Evolutionary conservation across 1,140 invertebrate species (phyloP).

Genomic region (Zaprionus taronus): DNA sequence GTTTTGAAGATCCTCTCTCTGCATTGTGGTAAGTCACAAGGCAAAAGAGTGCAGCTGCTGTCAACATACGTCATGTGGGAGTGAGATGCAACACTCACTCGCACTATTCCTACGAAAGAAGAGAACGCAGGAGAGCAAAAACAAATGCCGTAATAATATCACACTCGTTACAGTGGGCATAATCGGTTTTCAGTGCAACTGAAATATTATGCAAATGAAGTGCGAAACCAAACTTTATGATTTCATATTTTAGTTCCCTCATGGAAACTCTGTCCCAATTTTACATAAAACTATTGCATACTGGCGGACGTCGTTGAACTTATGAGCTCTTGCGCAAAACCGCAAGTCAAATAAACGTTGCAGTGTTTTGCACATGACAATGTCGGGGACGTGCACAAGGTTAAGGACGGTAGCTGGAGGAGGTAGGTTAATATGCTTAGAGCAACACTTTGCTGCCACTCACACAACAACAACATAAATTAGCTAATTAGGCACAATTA

Average conservation of each 20-base stretch:
- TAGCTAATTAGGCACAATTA: conserved; percentile 81
- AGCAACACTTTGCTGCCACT: conserved; percentile 65
- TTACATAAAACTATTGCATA: conserved; percentile 38
- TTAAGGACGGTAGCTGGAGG: not conserved
- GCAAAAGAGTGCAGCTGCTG: conserved; percentile 30
- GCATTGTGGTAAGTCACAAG: not conserved
- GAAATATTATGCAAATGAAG: not conserved
- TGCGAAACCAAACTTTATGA: not conserved
- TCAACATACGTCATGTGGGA: conserved; percentile 4
- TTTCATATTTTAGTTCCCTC: not conserved
- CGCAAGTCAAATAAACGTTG: conserved; percentile 12
- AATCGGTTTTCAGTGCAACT: not conserved
- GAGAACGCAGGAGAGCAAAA: not conserved
- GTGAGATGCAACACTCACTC: not conserved
- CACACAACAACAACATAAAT: conserved; percentile 72
- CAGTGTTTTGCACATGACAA: conserved; percentile 48
- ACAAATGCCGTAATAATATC: not conserved
- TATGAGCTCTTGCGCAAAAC: conserved; percentile 4
- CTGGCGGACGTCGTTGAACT: conserved; percentile 21
- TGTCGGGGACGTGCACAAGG: conserved; percentile 19
- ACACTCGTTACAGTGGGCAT: not conserved
- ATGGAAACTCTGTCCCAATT: not conserved
- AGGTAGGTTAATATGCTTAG: conserved; percentile 65
- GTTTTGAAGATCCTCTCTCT: not conserved
- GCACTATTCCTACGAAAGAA: not conserved